Evolutionary conservation across 2,888 invertebrate genomes (phyloP).

Genomic region (Drosophila pseudotakahashii): DNA sequence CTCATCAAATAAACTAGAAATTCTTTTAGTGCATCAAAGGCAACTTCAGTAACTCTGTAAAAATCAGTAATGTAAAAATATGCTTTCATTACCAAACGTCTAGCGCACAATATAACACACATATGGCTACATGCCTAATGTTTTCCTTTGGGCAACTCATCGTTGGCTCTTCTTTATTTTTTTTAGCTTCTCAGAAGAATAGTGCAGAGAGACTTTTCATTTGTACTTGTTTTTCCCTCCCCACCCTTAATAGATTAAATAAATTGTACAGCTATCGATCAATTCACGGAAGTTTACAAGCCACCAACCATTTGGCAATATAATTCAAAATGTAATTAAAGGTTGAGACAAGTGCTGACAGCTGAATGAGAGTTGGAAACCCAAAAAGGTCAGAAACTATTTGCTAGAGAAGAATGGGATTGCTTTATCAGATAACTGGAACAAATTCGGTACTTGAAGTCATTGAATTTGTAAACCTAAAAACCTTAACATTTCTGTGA

Average conservation of each 20-base stretch:
- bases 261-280: conserved; percentile 58
- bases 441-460: conserved; percentile 6
- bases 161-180: background rate
- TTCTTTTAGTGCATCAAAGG: conserved; percentile 13
- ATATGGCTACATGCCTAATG: conserved; percentile 53
- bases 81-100: conserved; percentile 76
- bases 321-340: conserved; percentile 39
- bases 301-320: conserved; percentile 4
- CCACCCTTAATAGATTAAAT: conserved; percentile 27
- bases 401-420: background rate
- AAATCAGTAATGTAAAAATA: conserved; percentile 73
- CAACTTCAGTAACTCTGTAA: conserved; percentile 17
- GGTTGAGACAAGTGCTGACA: conserved; percentile 33
- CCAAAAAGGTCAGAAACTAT: conserved; percentile 6
- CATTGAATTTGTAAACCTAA: background rate
- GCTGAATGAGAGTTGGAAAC: conserved; percentile 33
- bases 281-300: conserved; percentile 57
- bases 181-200: conserved; percentile 9
- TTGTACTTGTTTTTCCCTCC: conserved; percentile 19
- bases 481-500: conserved; percentile 1
- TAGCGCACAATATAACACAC: conserved; percentile 41
- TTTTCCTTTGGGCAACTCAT: conserved; percentile 25
- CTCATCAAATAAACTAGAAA: too few species aligned
- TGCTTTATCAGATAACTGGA: conserved; percentile 2
- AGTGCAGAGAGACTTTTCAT: conserved; percentile 28